A percentile compares a stretch with the other conserved stretches of the same genome.
Conservation (phyloP, 2,888 invertebrate species). For the Microctonus hyperodae region DNA sequence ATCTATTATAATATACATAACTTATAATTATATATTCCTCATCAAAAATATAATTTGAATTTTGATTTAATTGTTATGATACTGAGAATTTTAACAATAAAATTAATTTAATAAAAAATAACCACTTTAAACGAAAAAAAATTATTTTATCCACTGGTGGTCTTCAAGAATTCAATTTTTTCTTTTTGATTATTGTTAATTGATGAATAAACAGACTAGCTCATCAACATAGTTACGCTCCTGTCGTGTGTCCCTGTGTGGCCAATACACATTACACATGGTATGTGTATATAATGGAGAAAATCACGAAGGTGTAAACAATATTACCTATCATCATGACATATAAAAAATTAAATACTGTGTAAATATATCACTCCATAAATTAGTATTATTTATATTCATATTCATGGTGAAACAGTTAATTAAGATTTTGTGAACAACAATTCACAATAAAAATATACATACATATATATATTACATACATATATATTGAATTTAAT, state of each 20-base stretch:
- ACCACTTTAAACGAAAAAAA: too few relatives aligned
- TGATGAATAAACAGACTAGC: too few relatives aligned
- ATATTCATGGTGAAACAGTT: not conserved
- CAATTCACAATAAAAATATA: not conserved
- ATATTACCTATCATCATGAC: not conserved
- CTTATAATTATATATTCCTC: too few relatives aligned
- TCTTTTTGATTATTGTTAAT: too few relatives aligned
- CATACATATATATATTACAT: not conserved
- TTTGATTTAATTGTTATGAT: too few relatives aligned
- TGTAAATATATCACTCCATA: not conserved
- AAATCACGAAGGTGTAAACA: not conserved
- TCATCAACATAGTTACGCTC: not conserved
- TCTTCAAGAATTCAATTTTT: too few relatives aligned
- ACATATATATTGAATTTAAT: not conserved
- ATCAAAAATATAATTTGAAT: too few relatives aligned
- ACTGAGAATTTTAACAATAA: too few relatives aligned
- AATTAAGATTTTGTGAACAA: not conserved
- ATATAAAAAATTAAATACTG: not conserved
- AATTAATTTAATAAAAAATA: too few relatives aligned
- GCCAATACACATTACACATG: not conserved
- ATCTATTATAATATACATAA: too few relatives aligned
- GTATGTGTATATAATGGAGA: not conserved
- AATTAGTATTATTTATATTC: not conserved
- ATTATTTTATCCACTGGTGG: not conserved
- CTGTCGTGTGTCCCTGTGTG: not conserved